Evolutionary conservation across 2,888 invertebrate genomes (phyloP), one percentile per base, ranked within the genome.

Genomic region (Zaprionus obscuricornis): DNA sequence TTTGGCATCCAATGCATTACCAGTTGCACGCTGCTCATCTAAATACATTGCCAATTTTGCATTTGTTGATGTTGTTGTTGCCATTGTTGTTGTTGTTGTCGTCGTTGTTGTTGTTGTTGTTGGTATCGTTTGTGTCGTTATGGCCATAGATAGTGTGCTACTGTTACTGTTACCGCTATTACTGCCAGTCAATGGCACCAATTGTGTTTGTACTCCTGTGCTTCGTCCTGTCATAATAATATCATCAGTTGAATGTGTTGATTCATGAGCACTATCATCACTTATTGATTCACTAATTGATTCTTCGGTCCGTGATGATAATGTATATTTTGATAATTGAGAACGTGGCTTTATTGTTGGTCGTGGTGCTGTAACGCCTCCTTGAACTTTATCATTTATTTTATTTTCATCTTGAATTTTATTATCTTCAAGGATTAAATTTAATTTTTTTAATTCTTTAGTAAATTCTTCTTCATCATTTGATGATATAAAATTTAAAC

Each of bases 401-500:
- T 17, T 7, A 29, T 11, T 3, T n/a, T 3, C 17, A 33, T 13
- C 1, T 22, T 2, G 6, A 8, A 2, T 11, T 8, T 2, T 14
- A 33, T 3, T 6, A 5, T 39, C 13, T 2, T 66, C 51, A 0
- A 75, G 7, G 1, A 52, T 11, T 10, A 79, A 17, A 0, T 54
- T 42, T 0, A 72, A 2, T 1, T 49, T 54, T 0, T 2, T 2
- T 10, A 77, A 27, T 0, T 14, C 29, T 0, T 39, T 8, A 0
- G 45, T 42, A 1, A 83, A 79, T 14, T 62, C 51, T 0, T 40
- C 1, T 33, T 84, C 74, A 10, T 87, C 84, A 0, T 43, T 13
- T 0, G 14, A 1, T 1, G 20, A 0, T n/a, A 69, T 89, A 75
- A 93, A 93, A 70, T 91, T 88, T 29, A 93, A 72, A 4, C 92